Percentiles rank a stretch among this genome's conserved stretches.
Evolutionary conservation across 2,888 invertebrate genomes (phyloP).

Genomic region (Onchidella celtica): DNA sequence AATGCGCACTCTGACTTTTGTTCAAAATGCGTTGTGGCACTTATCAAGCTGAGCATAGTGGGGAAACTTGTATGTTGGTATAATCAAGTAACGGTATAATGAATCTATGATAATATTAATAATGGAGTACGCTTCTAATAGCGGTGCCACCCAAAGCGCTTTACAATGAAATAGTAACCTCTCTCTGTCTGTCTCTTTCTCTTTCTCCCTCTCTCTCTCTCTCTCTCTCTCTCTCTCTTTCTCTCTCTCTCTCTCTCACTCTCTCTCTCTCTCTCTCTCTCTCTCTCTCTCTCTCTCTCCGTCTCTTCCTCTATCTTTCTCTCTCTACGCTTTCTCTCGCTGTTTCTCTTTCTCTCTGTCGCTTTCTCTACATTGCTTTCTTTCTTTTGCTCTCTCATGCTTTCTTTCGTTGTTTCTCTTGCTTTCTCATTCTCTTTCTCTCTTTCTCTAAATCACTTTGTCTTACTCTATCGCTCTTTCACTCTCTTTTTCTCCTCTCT

Average conservation of each 20-base stretch:
- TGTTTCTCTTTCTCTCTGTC: background rate
- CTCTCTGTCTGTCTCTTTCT: constrained; percentile 16
- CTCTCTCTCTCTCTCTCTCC: constrained; percentile 8
- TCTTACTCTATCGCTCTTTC: background rate
- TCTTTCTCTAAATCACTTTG: background rate
- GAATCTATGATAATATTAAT: too few relatives aligned
- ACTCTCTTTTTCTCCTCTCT: background rate
- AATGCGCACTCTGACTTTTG: too few relatives aligned
- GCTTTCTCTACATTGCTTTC: background rate
- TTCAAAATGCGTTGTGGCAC: too few relatives aligned
- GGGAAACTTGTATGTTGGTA: too few relatives aligned
- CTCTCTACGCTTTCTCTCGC: background rate
- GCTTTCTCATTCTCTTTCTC: background rate
- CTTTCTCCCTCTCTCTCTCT: constrained; percentile 19
- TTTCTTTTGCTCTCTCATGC: background rate
- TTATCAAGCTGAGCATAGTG: too few relatives aligned
- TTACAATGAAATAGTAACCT: too few relatives aligned
- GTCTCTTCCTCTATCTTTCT: constrained; percentile 18
- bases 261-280: constrained; percentile 22
- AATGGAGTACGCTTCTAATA: too few relatives aligned
- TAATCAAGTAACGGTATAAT: too few relatives aligned
- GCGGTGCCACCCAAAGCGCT: too few relatives aligned
- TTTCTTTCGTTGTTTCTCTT: background rate
- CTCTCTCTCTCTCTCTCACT: constrained; percentile 9
- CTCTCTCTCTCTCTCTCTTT: constrained; percentile 16